Percentiles rank a stretch among this genome's conserved stretches.
These are phyloP conservation scores for Pelodiscus sinensis DNA, from an alignment of 2,113 vertebrate species.

Conservation along the genomic window DNA sequence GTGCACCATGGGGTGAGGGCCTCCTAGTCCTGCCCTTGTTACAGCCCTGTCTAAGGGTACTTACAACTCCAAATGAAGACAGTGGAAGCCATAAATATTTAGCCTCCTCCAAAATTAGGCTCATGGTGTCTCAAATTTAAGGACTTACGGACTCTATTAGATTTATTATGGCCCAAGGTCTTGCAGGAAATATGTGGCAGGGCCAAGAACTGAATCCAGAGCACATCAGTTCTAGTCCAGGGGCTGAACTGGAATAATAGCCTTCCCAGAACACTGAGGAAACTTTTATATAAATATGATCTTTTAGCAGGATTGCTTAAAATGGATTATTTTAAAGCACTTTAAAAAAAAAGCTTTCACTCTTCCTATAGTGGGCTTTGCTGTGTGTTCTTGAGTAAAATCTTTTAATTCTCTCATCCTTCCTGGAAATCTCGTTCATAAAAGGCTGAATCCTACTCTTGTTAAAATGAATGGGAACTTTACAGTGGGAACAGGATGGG, in stretches of 20 bases:
- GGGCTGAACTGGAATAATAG: background rate
- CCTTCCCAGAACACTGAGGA: background rate
- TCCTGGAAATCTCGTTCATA: background rate
- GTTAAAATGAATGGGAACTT: background rate
- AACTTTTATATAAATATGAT: background rate
- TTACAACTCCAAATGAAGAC: background rate
- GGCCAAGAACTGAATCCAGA: accelerated
- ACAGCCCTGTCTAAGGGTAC: background rate
- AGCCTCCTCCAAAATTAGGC: background rate
- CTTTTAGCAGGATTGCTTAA: background rate
- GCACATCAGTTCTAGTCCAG: accelerated
- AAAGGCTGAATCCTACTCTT: background rate
- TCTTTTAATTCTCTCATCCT: background rate
- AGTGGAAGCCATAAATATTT: background rate
- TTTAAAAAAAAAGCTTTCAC: background rate
- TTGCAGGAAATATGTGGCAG: accelerated
- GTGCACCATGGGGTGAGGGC: too few species aligned
- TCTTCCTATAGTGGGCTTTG: background rate
- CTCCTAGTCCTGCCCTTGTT: too few species aligned
- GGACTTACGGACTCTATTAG: background rate
- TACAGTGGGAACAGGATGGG: background rate
- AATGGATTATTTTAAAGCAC: background rate
- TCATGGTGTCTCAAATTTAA: background rate
- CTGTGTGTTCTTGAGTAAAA: background rate
- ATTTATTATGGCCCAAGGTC: background rate